Evolutionary conservation across 2,888 invertebrate species (phyloP), one percentile per base, ranked within the genome.

Genomic region (Rhorus exstirpatorius): DNA sequence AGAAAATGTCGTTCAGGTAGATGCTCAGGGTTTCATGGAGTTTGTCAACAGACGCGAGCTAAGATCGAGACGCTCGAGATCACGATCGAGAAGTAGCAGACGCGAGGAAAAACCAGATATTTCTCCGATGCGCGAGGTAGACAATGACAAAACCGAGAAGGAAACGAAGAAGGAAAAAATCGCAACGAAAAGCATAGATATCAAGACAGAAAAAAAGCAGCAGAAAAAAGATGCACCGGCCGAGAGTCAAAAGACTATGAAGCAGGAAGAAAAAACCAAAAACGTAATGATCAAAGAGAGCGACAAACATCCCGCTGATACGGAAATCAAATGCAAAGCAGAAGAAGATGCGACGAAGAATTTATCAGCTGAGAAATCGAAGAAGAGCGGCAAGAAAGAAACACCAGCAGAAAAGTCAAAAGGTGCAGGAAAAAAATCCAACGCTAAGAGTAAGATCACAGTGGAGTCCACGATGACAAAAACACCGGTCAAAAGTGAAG

Each of bases 11-110:
- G 87, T 88, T 24, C 87, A 90, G 71, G 89, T 89, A 31, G 94
- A 93, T 81, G 88, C 91, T 12, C 93, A 94, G 85, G 94, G 94
- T 61, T 94, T 94, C 85, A 92, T 94, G 79, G 94, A 94, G 88
- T 93, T 92, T 70, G 87, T 94, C 6, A 93, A 93, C 19, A 93
- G 93, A 86, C 93, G 93, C 85, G 93, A 93, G 84, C 90, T 93
- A 70, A 89, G 92, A 19, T 90, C 90, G 10, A 87, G 93, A 19
- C 89, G 91, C 67, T 93, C 93, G 46, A 91, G 93, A 81, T 93
- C 93, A 21, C 90, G 92, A 46, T 92, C 92, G 3, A 85, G 90
- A 72, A 91, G 89, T 35, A 79, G 60, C 4, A 86, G 84, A 49
- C 85, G 87, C 14, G 84, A 83, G 4, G 78, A 75, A 53, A 79